Evolutionary conservation across 2,797 vertebrate species (phyloP), one percentile per base, ranked within the genome.

Genomic region (Knipowitschia caucasica): DNA sequence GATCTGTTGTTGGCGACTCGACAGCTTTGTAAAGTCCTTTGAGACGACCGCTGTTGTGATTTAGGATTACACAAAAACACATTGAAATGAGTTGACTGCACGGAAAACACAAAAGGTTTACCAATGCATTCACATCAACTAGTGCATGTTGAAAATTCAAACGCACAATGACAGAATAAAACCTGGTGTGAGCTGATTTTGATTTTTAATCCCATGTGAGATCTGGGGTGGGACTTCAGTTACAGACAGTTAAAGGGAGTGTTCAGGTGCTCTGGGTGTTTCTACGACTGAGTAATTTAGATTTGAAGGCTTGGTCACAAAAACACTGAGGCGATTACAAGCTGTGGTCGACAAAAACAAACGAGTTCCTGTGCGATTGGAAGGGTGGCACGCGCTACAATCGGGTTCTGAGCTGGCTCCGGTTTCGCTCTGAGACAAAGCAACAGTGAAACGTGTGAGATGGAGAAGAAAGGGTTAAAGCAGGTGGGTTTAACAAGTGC

Each of bases 261-360:
- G 59, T 69, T 79, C 62, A 75, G 72, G 69, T 78, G 70, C 15
- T 5, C 18, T 67, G 74, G 81, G 82, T 70, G 80, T 72, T 63
- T 76, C 79, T 63, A 5, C 57, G 50, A 59, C 75, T 88, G 86
- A 88, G 75, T 87, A 86, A 88, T 86, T 83, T 73, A 69, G 81
- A 84, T 71, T 81, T 81, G 71, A 57, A 73, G 76, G 73, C 68
- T 85, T 65, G 82, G 81, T 26, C 79, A 50, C 36, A 54, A 64
- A 77, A 80, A 46, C 11, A 26, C 57, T 65, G 35, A 35, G 57
- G 10, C 50, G 53, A 69, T 73, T 75, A 71, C 63, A 78, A 80
- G 47, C 34, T 82, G 86, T 78, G 86, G 84, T 86, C 64, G 53
- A 62, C 53, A 69, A 72, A 69, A 72, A 64, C 66, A 78, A 87